Evolutionary conservation across 2,888 invertebrate genomes (phyloP), one percentile per base, ranked within the genome.

Genomic region (Sphecodes monilicornis): DNA sequence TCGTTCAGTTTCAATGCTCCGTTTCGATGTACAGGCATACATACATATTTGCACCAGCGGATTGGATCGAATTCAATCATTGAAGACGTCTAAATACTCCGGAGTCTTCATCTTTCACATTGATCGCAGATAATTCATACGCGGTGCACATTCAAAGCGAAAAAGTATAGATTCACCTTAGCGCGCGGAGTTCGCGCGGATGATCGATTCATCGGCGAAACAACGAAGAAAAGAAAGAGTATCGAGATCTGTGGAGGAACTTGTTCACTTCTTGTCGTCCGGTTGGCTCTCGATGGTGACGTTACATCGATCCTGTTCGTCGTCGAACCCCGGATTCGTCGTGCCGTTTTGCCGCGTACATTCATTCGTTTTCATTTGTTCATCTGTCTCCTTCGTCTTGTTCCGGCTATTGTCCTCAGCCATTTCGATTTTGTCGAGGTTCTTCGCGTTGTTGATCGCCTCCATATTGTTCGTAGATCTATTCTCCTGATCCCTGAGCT

Each of bases 371-470:
- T 69, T 0, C 46, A 36, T 43, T 78, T 74, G 39, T 41, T 84
- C 76, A 8, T 83, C 70, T n/a, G 43, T n/a, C 11, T 54, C 81
- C 6, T 41, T 85, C 54, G 8, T 8, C 32, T 64, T 64, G 32
- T 50, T 82, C 13, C 50, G 73, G n/a, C 39, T 70, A 50, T 39
- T 46, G 10, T 54, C 78, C 11, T 26, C 71, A 36, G 76, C 78
- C 72, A 57, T 89, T 18, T 93, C 92, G 41, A 91, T 92, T 26
- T 86, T 88, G 16, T 93, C 91, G n/a, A 92, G 88, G 70, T 93
- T 93, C 46, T 82, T 92, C 29, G 91, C 91, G 66, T 93, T 93
- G 16, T 91, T 93, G 0, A 93, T 88, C 3, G 88, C 87, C 71
- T 94, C 92, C 32, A 91, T 81, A 16, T 90, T 88, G 10, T 81